These are phyloP conservation scores for Coelopa pilipes DNA, from an alignment of 2,888 invertebrate species.

Conservation along the genomic window DNA sequence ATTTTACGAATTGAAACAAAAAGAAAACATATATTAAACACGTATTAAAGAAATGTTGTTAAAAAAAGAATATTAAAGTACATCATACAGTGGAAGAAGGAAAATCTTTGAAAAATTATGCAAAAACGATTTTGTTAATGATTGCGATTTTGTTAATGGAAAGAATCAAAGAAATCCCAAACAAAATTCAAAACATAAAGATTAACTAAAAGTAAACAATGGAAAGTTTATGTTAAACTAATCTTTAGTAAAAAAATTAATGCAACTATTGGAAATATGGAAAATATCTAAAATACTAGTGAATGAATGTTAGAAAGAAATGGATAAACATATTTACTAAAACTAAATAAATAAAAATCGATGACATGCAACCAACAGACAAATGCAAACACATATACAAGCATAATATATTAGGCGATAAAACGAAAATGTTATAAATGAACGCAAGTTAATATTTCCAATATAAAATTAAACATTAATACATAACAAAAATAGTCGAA, in stretches of 20 bases:
- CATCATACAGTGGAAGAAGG: background rate
- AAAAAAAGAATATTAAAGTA: constrained; percentile 30
- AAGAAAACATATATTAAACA: constrained; percentile 38
- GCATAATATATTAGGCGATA: constrained; percentile 22
- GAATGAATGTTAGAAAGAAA: constrained; percentile 32
- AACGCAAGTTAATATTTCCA: constrained; percentile 41
- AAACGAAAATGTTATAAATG: constrained; percentile 17
- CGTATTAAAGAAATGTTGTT: constrained; percentile 28
- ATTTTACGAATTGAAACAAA: constrained; percentile 34
- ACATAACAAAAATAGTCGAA: constrained; percentile 35
- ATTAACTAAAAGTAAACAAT: background rate
- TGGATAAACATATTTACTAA: constrained; percentile 20
- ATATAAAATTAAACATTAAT: constrained; percentile 31
- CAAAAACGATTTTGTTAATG: constrained; percentile 28
- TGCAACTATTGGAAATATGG: constrained; percentile 52
- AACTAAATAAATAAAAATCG: constrained; percentile 2
- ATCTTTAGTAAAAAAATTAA: constrained; percentile 36
- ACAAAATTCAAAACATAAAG: background rate
- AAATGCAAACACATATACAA: constrained; percentile 31
- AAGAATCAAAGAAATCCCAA: too few relatives aligned
- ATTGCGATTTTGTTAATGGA: constrained; percentile 23
- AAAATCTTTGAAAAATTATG: background rate
- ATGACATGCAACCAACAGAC: background rate
- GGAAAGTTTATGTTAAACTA: constrained; percentile 30
- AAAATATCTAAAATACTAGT: constrained; percentile 35